Base-by-base conservation (phyloP, 2,888 invertebrate species). In the Sinopyrophorus schimmeli region DNA sequence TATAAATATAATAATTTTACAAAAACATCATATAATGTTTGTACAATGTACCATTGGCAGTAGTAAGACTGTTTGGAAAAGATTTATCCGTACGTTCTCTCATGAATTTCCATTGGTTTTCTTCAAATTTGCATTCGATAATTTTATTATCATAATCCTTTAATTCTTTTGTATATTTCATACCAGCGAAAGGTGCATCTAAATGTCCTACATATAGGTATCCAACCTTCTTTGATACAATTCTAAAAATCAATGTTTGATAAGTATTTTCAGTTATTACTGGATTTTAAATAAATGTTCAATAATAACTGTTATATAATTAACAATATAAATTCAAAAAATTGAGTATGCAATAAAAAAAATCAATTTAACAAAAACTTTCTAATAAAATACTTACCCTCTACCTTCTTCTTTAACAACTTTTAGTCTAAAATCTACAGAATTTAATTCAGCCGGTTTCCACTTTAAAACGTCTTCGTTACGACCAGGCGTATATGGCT, bases 1-100 rank as follows among this genome's bases (percentile, higher is more conserved):
- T 87, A 73, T 10, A 80, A 41, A 10, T 15, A 5, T 10, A 24
- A 37, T 2, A 26, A 14, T 12, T 26, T n/a, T 23, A 18, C 23
- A 23, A 37, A 9, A n/a, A 7, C 3, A 23, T 47, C 43, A 21
- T 5, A 32, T 17, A 5, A n/a, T 11, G 21, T 10, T 7, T 30
- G 32, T n/a, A n/a, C n/a, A n/a, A n/a, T n/a, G n/a, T 23, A 44
- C 35, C 26, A 37, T 28, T 69, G 2, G 96, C 97, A 5, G 99
- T 99, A 4, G 77, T 80, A 58, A 72, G 86, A 57, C 90, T 88
- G 74, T 99, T 99, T 0, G 99, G 97, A 72, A 84, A 91, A 0
- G 93, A 92, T 75, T 99, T 99, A 74, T 99, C 99, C 0, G 91
- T 94, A 57, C 99, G 78, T 70, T 95, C 92, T 47, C 98, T 80